These are phyloP conservation scores for Phocoena phocoena DNA, from an alignment of 2,113 vertebrate genomes.

Conservation along the genomic window DNA sequence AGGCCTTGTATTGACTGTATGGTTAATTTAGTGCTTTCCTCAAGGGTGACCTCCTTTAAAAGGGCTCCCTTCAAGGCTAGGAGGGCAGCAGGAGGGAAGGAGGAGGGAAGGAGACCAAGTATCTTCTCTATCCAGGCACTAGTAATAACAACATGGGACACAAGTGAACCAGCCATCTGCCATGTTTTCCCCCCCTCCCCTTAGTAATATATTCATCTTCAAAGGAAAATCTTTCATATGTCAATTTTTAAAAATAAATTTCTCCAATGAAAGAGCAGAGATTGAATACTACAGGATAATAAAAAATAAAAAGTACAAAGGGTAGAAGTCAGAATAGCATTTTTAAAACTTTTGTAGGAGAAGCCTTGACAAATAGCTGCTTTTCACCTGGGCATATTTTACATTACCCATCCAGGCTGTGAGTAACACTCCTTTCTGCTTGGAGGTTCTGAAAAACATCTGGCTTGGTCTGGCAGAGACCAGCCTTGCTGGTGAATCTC, in stretches of 20 bases:
- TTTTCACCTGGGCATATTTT: conserved; percentile 43
- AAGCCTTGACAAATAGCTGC: conserved; percentile 36
- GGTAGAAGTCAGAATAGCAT: conserved; percentile 28
- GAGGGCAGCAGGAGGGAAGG: background rate
- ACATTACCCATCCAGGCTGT: background rate
- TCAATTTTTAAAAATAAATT: conserved; percentile 41
- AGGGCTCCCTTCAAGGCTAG: background rate
- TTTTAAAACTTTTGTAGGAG: conserved; percentile 30
- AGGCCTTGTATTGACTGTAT: background rate
- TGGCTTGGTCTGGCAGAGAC: background rate
- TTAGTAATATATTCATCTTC: background rate
- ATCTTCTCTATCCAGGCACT: background rate
- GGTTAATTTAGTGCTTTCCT: background rate
- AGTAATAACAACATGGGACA: background rate
- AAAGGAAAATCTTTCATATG: conserved; percentile 31
- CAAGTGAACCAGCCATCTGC: background rate
- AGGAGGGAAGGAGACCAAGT: background rate
- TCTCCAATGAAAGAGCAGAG: conserved; percentile 49
- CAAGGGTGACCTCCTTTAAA: background rate
- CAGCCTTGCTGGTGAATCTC: background rate
- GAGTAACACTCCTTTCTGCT: conserved; percentile 26
- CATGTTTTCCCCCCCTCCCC: background rate
- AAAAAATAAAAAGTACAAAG: background rate
- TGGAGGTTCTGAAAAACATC: conserved; percentile 47
- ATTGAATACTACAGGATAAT: conserved; percentile 17